A percentile compares a stretch with the other conserved stretches of the same genome.
These are phyloP conservation scores for Spinibarbus caldwelli DNA, from an alignment of 2,797 vertebrate species.

Conservation along the genomic window DNA sequence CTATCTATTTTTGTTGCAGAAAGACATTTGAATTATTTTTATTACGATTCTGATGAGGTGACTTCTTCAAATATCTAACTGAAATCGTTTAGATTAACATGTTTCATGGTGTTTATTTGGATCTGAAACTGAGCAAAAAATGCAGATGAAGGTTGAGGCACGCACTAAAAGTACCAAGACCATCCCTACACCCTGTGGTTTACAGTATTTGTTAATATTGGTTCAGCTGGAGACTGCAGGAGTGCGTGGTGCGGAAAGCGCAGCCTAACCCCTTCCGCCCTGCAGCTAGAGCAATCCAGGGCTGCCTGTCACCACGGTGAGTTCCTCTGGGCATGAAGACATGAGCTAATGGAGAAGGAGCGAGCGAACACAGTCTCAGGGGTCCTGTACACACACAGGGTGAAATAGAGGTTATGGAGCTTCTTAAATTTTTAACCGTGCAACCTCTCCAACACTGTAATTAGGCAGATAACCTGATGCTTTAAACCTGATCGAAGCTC, in stretches of 20 bases:
- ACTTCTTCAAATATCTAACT: constrained; percentile 8
- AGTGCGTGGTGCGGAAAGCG: constrained; percentile 35
- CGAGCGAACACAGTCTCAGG: constrained; percentile 80
- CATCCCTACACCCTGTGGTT: constrained; percentile 39
- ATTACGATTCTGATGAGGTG: not conserved
- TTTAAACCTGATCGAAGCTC: constrained; percentile 89
- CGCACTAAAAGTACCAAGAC: constrained; percentile 1
- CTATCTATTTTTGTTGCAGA: constrained; percentile 25
- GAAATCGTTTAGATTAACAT: not conserved
- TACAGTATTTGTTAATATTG: constrained; percentile 51
- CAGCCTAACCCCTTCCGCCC: constrained; percentile 71
- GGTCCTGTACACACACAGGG: constrained; percentile 83
- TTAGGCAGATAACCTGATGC: constrained; percentile 98
- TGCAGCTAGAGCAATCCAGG: constrained; percentile 63
- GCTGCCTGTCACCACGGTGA: constrained; percentile 67
- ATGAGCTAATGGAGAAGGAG: constrained; percentile 84
- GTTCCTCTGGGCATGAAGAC: constrained; percentile 83
- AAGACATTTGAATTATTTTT: not conserved
- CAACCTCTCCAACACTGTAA: constrained; percentile 90
- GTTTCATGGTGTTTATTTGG: constrained; percentile 10
- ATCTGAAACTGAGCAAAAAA: not conserved
- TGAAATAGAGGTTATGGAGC: constrained; percentile 93
- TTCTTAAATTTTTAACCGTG: constrained; percentile 93
- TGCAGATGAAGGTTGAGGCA: constrained; percentile 16
- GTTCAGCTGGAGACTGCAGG: constrained; percentile 45